Conservation (phyloP, 2,888 invertebrate species). For the Stenchaetothrips biformis region DNA sequence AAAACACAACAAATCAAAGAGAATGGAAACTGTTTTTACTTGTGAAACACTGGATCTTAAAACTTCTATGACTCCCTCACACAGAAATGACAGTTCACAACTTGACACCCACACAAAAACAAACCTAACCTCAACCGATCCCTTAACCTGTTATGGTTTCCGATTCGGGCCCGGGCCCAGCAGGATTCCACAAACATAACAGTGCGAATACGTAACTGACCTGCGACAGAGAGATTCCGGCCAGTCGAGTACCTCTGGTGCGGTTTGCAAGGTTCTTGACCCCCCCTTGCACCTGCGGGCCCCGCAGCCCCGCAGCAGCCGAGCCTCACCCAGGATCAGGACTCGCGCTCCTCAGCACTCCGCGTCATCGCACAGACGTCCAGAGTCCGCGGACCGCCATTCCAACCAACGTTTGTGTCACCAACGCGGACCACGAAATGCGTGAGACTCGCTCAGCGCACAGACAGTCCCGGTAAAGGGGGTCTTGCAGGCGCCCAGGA, state of each 20-base stretch:
- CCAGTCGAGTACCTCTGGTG: neutral
- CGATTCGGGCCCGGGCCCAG: neutral
- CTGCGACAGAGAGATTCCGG: neutral
- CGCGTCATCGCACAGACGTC: no score
- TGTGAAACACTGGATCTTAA: no score
- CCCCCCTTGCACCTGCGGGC: slow-evolving; percentile 15
- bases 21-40: no score
- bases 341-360: neutral
- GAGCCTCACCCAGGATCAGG: neutral
- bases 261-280: neutral
- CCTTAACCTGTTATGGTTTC: neutral
- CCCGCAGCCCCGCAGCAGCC: neutral
- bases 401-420: no score
- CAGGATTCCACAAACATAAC: neutral
- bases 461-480: no score
- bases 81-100: neutral
- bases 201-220: neutral
- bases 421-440: no score
- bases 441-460: no score
- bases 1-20: no score
- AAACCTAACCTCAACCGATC: slow-evolving; percentile 8
- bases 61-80: neutral
- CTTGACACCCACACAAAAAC: neutral
- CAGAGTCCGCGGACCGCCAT: no score
- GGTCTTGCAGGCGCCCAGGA: no score